Base-by-base conservation (phyloP, 2,888 invertebrate genomes). In the Acleris cristana region DNA sequence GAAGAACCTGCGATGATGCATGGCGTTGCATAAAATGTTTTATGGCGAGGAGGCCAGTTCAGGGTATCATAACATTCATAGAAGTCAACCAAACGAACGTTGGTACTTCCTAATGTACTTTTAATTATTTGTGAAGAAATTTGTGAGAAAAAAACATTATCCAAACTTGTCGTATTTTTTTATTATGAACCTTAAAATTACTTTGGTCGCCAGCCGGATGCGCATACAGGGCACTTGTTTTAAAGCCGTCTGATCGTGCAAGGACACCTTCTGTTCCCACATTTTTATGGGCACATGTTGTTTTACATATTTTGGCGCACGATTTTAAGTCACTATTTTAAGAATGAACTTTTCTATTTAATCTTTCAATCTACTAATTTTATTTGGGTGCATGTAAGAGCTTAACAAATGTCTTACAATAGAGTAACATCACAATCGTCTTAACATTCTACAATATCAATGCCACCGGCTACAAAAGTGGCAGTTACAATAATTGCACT, bases 191-290 rank as follows among this genome's bases (percentile, higher is more conserved):
- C 49, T 53, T 57, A 63, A 52, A 56, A 57, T 59, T 56, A 51
- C 60, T 60, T 57, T 45, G 53, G 40, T 77, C 71, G 73, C 58
- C 60, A 77, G 74, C 80, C 88, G 90, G 88, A 90, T 86, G 83
- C 26, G 58, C 51, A 51, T 80, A 73, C 79, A 81, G 80, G 79
- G 77, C 76, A 68, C 73, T 72, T 73, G 79, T 77, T 78, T 70
- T 76, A 19, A 70, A 74, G 71, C 67, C 72, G 77, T 77, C 75
- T 77, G 78, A 76, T 79, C 75, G 76, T 79, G 72, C 87, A 89
- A 89, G 90, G 88, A 81, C 86, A 79, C 79, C 81, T 78, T 73
- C 78, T 80, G 83, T 87, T 86, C 84, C 81, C 81, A 83, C 80
- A 79, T 79, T 73, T 76, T 80, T 78, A 81, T 82, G 80, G 79